These are phyloP conservation scores for Meriones unguiculatus DNA, from an alignment of 2,113 vertebrate genomes.

Conservation along the genomic window DNA sequence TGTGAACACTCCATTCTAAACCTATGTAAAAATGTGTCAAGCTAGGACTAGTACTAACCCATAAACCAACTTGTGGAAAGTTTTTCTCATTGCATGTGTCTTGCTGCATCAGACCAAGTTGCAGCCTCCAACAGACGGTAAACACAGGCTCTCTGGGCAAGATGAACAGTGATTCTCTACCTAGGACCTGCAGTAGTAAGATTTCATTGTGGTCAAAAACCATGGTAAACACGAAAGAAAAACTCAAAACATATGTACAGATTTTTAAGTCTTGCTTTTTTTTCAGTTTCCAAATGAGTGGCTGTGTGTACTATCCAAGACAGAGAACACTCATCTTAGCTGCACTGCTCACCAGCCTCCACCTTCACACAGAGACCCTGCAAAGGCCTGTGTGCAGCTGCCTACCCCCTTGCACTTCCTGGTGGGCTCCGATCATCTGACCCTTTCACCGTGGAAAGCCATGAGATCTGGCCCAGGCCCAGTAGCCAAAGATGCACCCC, in stretches of 20 bases:
- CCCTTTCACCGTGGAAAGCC: background rate
- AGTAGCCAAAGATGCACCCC: background rate
- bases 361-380: accelerated
- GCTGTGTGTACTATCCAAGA: accelerated
- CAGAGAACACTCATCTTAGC: background rate
- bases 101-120: background rate
- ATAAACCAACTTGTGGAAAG: background rate
- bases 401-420: background rate
- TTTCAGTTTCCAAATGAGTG: background rate
- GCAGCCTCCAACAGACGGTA: background rate
- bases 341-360: too few species aligned
- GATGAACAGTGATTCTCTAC: background rate
- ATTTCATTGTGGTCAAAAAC: background rate
- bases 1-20: background rate
- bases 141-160: background rate
- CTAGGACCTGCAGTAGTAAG: background rate
- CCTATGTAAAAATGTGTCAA: background rate
- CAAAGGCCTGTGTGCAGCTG: background rate
- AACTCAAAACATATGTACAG: background rate
- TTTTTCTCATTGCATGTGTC: background rate
- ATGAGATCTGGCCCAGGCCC: background rate
- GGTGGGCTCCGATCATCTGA: background rate
- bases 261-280: background rate
- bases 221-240: too few species aligned
- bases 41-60: background rate